Evolutionary conservation across 2,797 vertebrate genomes (phyloP).

Genomic region (Vipera latastei): DNA sequence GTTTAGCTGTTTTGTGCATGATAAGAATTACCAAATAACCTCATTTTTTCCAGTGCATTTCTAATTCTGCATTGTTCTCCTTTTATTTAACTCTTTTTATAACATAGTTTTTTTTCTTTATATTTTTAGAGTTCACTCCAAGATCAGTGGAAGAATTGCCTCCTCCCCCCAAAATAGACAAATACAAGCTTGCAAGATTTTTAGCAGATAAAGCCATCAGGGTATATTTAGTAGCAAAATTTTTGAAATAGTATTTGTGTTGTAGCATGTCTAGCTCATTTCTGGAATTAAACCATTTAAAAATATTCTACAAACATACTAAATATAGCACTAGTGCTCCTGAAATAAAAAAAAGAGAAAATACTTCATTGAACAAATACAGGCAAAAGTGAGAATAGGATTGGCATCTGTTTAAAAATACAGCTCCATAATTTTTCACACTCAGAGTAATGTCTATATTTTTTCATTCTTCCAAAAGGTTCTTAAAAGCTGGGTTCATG

Average conservation of each 20-base stretch:
- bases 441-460: background rate
- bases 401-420: background rate
- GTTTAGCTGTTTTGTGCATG: too few species aligned
- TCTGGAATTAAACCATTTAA: background rate
- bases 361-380: background rate
- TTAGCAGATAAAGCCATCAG: conserved; percentile 60
- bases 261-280: background rate
- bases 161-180: conserved; percentile 47
- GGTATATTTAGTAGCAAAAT: conserved; percentile 34
- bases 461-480: background rate
- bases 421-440: background rate
- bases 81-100: background rate
- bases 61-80: background rate
- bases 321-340: background rate
- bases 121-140: conserved; percentile 47
- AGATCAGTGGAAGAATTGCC: conserved; percentile 38
- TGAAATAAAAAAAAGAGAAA: background rate
- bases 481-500: background rate
- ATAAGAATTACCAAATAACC: background rate
- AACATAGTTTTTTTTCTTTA: background rate
- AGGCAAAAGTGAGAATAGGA: background rate
- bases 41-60: background rate
- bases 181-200: conserved; percentile 56
- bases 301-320: background rate
- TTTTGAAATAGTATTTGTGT: background rate